Conservation (phyloP, 2,113 vertebrate genomes). For the Gopherus evgoodei region DNA sequence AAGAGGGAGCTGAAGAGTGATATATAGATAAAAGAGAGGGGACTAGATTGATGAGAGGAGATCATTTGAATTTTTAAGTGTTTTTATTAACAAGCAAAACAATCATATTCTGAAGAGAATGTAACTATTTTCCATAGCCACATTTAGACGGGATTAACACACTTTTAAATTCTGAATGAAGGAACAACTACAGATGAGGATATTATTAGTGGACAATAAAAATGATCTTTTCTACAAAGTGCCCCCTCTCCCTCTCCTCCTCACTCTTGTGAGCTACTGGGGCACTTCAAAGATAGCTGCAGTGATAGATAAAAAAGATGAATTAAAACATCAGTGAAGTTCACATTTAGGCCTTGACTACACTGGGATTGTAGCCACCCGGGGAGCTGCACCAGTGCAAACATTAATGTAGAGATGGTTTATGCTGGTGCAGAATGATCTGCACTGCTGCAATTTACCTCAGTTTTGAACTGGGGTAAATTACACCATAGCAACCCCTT, state of each 20-base stretch:
- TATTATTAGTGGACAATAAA: background rate
- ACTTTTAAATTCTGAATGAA: background rate
- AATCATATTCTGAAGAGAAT: background rate
- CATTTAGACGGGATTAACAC: conserved; percentile 15
- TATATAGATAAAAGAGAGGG: background rate
- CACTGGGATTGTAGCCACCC: background rate
- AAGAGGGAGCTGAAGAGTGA: background rate
- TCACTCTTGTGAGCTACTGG: background rate
- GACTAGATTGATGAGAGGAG: background rate
- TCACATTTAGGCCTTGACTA: background rate
- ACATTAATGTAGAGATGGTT: background rate
- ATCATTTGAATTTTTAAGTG: background rate
- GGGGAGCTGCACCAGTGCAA: background rate
- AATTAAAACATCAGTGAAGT: background rate
- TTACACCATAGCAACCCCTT: background rate
- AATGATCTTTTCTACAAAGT: background rate
- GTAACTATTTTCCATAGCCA: conserved; percentile 19
- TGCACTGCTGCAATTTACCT: background rate
- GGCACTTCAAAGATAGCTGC: background rate
- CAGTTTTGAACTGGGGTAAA: background rate
- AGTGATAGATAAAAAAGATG: background rate
- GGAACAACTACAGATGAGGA: background rate
- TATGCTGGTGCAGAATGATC: background rate
- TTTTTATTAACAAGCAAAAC: background rate
- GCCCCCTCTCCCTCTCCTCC: rapidly evolving